Conservation (phyloP, 37 sponge, comb jelly and placozoan genomes). For the Amphimedon queenslandica region DNA sequence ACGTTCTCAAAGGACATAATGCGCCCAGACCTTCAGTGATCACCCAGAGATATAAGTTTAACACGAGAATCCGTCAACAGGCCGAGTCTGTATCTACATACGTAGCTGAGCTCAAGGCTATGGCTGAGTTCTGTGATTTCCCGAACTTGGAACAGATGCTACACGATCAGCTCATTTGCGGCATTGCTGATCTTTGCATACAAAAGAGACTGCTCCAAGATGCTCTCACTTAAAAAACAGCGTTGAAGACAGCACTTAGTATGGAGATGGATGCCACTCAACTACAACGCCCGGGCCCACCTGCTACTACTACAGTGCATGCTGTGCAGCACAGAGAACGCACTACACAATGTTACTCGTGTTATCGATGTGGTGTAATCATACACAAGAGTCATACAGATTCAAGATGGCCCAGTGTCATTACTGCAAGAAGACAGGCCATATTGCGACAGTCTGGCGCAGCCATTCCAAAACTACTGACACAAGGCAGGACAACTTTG, state of each 20-base stretch:
- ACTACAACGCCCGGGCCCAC: too few species aligned
- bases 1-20: too few species aligned
- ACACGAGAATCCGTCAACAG: too few species aligned
- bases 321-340: not conserved
- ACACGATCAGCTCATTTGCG: not conserved
- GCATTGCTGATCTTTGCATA: not conserved
- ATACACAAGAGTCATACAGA: conserved; percentile 12
- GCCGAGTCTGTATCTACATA: not conserved
- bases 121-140: not conserved
- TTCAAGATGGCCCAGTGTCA: conserved; percentile 30
- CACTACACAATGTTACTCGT: not conserved
- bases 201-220: not conserved
- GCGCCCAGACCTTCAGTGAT: too few species aligned
- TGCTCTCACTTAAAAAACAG: too few species aligned
- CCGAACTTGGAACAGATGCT: not conserved
- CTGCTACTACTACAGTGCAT: too few species aligned
- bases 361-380: conserved; percentile 43
- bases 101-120: not conserved
- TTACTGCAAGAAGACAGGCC: conserved; percentile 32
- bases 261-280: too few species aligned
- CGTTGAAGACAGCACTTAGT: too few species aligned
- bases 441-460: conserved; percentile 36
- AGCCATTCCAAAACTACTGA: too few species aligned
- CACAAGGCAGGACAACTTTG: too few species aligned
- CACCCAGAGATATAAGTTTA: too few species aligned